These are phyloP conservation scores for Oostethus manadensis DNA, from an alignment of 2,113 vertebrate species.

Conservation along the genomic window DNA sequence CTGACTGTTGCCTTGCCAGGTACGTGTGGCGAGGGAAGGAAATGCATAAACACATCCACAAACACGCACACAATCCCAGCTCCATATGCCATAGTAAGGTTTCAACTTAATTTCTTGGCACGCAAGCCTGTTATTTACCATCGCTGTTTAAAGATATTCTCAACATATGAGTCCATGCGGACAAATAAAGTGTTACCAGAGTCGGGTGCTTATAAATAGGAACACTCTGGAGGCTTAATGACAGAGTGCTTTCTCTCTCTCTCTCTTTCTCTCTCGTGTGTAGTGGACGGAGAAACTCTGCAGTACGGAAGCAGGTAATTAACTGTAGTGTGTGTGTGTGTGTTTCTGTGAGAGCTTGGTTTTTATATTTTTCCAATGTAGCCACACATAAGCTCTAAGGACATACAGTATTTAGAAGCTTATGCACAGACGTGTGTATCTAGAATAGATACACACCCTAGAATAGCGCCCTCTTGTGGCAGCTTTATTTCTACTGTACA, in stretches of 20 bases:
- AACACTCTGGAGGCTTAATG: conserved; percentile 56
- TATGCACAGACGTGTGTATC: background rate
- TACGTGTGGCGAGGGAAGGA: conserved; percentile 70
- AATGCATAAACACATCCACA: conserved; percentile 9
- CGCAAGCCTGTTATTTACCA: conserved; percentile 37
- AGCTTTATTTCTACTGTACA: background rate
- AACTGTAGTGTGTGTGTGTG: conserved; percentile 26
- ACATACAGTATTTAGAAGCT: background rate
- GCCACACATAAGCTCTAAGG: background rate
- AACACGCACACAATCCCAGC: conserved; percentile 3
- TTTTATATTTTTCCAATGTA: conserved; percentile 27
- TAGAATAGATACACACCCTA: no score
- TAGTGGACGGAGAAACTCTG: conserved; percentile 83
- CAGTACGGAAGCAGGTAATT: conserved; percentile 91
- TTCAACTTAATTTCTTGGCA: conserved; percentile 42
- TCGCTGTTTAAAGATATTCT: conserved; percentile 47
- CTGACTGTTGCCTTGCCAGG: conserved; percentile 92
- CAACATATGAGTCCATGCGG: conserved; percentile 39
- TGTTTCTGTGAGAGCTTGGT: conserved; percentile 12
- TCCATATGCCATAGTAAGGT: conserved; percentile 20
- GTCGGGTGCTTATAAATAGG: conserved; percentile 57
- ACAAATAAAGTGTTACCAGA: conserved; percentile 53
- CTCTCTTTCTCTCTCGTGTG: conserved; percentile 20
- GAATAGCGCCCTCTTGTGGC: conserved; percentile 61
- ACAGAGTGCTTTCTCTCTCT: conserved; percentile 39